These are phyloP conservation scores for Morelia viridis DNA, from an alignment of 2,797 vertebrate genomes.

Conservation along the genomic window DNA sequence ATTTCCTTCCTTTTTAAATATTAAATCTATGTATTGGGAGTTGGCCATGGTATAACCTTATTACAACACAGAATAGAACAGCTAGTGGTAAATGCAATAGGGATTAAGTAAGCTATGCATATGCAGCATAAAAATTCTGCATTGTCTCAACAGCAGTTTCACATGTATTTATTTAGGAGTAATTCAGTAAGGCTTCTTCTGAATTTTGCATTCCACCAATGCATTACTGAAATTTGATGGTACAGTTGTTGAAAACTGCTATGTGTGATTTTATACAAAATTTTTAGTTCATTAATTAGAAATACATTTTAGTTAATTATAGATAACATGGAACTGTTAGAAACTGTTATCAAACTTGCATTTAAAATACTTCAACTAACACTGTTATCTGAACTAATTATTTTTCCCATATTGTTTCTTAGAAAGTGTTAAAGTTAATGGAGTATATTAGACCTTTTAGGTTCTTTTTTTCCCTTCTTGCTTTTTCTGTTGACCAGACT, in stretches of 20 bases:
- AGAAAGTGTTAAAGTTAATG: background rate
- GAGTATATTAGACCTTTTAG: background rate
- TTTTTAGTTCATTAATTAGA: background rate
- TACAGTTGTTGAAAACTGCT: background rate
- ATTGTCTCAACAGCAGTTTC: background rate
- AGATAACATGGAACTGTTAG: background rate
- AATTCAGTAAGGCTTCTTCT: background rate
- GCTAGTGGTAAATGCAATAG: background rate
- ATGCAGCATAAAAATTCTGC: background rate
- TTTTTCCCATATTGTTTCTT: background rate
- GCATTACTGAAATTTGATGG: background rate
- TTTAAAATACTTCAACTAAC: background rate
- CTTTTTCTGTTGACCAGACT: background rate
- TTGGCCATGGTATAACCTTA: background rate
- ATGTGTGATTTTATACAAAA: background rate
- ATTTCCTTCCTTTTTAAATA: background rate
- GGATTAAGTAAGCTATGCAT: background rate
- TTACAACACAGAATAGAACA: background rate
- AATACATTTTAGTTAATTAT: background rate
- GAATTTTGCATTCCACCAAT: background rate
- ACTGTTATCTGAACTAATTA: background rate
- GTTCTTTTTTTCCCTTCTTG: background rate
- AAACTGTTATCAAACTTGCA: background rate
- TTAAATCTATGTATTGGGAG: background rate
- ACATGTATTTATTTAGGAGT: background rate